A percentile compares a stretch with the other conserved stretches of the same genome.
Conservation (phyloP, 2,888 invertebrate genomes). For the Isoperla grammatica region DNA sequence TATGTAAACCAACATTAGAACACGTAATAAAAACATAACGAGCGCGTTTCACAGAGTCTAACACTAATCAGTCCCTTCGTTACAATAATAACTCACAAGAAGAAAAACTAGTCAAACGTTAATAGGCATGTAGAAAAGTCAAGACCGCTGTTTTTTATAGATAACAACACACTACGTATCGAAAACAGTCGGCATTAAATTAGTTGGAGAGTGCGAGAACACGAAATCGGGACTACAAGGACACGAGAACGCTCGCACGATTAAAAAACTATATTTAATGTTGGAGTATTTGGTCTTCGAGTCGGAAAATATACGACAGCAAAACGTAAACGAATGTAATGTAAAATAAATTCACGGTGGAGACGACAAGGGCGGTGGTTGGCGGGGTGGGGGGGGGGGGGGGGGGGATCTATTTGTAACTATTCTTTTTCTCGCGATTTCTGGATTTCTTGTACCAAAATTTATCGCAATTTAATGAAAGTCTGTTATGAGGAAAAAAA, state of each 20-base stretch:
- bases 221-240: constrained; percentile 15
- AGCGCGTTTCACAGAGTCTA: constrained; percentile 14
- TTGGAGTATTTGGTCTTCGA: too few relatives aligned
- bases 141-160: constrained; percentile 7
- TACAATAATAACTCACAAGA: constrained; percentile 12
- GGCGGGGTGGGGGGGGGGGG: too few relatives aligned
- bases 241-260: constrained; percentile 10
- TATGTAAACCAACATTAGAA: constrained; percentile 17
- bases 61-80: constrained; percentile 18
- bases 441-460: too few relatives aligned
- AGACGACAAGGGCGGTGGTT: too few relatives aligned
- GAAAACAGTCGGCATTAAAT: constrained; percentile 13
- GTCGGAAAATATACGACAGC: too few relatives aligned
- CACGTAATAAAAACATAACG: constrained; percentile 18
- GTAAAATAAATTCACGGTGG: too few relatives aligned
- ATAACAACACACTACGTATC: constrained; percentile 13
- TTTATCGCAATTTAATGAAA: too few relatives aligned
- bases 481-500: too few relatives aligned
- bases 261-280: too few relatives aligned
- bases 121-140: constrained; percentile 18
- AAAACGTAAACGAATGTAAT: too few relatives aligned
- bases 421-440: too few relatives aligned
- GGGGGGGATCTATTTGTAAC: too few relatives aligned
- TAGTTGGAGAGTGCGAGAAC: constrained; percentile 15
- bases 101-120: constrained; percentile 13